Base-by-base conservation (phyloP, 2,888 invertebrate species). In the Ashinkailepas kermadecensis region DNA sequence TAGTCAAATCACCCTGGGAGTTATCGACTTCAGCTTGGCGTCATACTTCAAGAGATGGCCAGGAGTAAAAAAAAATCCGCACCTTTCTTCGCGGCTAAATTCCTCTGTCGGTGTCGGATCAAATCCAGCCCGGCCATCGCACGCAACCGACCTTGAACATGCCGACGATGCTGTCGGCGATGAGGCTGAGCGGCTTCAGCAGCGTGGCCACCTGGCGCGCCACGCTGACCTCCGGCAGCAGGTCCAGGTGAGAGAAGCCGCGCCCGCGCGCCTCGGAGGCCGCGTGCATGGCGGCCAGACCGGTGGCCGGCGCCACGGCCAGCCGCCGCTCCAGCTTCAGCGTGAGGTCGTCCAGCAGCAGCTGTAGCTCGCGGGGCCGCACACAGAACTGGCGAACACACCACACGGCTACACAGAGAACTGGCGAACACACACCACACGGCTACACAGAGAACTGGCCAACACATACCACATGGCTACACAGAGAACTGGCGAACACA, bases 281-380 rank as follows among this genome's bases (percentile, higher is more conserved):
- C n/a, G 64, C 81, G 23, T 78, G 74, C 54, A 74, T 4, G 18
- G 74, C 74, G 18, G 74, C 74, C 74, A 74, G 74, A 3, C 54
- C 74, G 54, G 54, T 54, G 25, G 25, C 39, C 13, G 39, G 39
- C 12, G 54, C 18, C 15, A 54, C 18, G 91, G 87, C 86, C 91
- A 89, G 85, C 21, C 85, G 84, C 83, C 88, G 87, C 62, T 89
- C 88, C 67, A 92, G 85, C 87, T 92, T 93, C 8, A 86, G 85
- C 13, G 90, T 88, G 79, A 92, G 87, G 86, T 93, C 92, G 80
- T 90, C 89, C 81, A 92, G 85, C 59, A 89, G 85, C 83, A 88
- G 88, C 70, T 87, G 85, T 54, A 89, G 85, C 83, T 89, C 88
- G n/a, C 85, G 85, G 9, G 89, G 87, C 62, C 87, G 85, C 59